Evolutionary conservation across 2,797 vertebrate genomes (phyloP).

Genomic region (Falco rusticolus): DNA sequence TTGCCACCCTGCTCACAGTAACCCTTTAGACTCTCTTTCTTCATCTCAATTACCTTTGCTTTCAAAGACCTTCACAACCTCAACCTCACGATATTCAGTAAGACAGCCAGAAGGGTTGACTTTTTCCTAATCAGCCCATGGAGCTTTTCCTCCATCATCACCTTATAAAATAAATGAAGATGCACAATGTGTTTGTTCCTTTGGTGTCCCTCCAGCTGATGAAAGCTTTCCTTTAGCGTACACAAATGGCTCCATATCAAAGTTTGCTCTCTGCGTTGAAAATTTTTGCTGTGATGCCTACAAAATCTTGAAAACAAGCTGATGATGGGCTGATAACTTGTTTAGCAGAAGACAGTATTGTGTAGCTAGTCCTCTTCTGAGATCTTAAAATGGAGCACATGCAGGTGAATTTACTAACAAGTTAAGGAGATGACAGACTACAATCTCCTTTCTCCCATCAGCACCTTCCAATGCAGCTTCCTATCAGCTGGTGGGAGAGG

Average conservation of each 20-base stretch:
- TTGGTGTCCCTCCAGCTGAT: background rate
- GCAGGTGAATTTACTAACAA: background rate
- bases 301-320: background rate
- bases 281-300: background rate
- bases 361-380: background rate
- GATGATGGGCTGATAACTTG: background rate
- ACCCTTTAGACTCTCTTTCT: background rate
- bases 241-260: background rate
- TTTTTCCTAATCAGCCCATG: background rate
- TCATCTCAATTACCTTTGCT: background rate
- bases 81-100: background rate
- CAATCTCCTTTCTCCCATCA: background rate
- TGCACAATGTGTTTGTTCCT: background rate
- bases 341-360: background rate
- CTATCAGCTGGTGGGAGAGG: background rate
- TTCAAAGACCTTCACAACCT: background rate
- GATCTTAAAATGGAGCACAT: background rate
- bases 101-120: background rate
- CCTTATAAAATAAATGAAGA: background rate
- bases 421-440: background rate
- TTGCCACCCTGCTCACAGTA: constrained; percentile 10
- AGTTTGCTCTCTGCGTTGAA: background rate
- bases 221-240: background rate
- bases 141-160: background rate
- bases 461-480: background rate